Base-by-base conservation (phyloP, 2,888 invertebrate species). In the Caenorhabditis panamensis region DNA sequence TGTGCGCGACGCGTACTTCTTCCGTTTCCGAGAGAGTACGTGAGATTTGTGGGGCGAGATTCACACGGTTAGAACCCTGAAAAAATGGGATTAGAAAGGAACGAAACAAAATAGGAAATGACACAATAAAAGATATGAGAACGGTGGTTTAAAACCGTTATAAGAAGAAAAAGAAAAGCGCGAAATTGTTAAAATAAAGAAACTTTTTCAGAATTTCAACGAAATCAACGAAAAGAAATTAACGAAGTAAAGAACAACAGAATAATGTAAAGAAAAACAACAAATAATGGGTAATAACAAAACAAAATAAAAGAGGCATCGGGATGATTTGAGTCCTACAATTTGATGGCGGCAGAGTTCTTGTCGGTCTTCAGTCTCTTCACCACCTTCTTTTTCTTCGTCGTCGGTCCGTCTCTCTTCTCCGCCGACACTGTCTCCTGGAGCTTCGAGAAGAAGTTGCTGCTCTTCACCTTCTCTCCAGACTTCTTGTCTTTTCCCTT, bases 371-470 rank as follows among this genome's bases (percentile, higher is more conserved):
- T 82, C 24, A 71, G 31, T 22, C 71, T 62, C 67, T 79, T 82
- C 51, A 82, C 76, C 44, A 79, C 64, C 53, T 79, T 79, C 82
- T 81, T 82, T 81, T 79, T 83, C 69, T 82, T 83, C 53, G 77
- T 78, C 24, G 62, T 83, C 44, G 37, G 41, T 8, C 82, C 80
- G 28, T 79, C 73, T 31, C 64, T 75, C 64, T 79, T 79, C 64
- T 84, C 82, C 63, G 66, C 47, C 5, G 61, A 41, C 18, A 85
- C 85, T 13, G 83, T 83, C 49, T 80, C 82, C 63, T 86, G 84
- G 3, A 86, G 72, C 54, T 86, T 82, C 31, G 75, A 56, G 69
- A 84, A 86, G 81, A 86, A 86, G 59, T 82, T 82, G 56, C 76
- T 73, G 53, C 79, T 81, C 80, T 83, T 85, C 36, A 79, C 16